These are phyloP conservation scores for Thermophis baileyi DNA, from an alignment of 2,113 vertebrate genomes.

Conservation along the genomic window DNA sequence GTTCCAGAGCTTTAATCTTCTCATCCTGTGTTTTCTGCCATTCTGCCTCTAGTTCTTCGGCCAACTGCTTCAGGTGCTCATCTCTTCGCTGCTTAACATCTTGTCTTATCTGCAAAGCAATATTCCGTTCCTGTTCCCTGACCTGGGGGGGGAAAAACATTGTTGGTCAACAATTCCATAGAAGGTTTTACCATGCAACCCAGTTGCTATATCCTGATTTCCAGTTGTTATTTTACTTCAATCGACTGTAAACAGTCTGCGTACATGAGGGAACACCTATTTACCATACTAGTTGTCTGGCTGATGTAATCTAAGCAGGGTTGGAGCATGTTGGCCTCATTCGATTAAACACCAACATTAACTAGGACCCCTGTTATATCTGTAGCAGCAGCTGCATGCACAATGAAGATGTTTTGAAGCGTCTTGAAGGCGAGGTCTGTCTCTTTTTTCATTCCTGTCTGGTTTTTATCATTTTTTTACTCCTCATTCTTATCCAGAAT, in stretches of 20 bases:
- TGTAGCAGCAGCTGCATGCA: background rate
- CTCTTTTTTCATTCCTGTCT: background rate
- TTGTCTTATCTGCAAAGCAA: constrained; percentile 80
- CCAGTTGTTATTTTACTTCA: background rate
- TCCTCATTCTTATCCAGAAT: background rate
- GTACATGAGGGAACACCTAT: background rate
- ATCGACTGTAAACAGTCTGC: background rate
- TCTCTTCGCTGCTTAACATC: constrained; percentile 80
- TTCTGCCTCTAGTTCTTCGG: constrained; percentile 72
- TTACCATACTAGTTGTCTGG: background rate
- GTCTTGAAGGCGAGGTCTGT: background rate
- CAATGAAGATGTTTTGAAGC: background rate
- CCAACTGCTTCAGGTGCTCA: constrained; percentile 75
- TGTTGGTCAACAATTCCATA: background rate
- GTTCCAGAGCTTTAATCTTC: constrained; percentile 76
- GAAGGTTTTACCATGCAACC: background rate
- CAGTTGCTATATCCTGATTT: background rate
- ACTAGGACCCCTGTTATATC: background rate
- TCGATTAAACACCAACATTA: background rate
- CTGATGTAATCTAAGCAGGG: background rate
- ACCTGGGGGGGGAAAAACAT: constrained; percentile 72
- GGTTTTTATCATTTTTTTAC: background rate
- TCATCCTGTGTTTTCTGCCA: constrained; percentile 82
- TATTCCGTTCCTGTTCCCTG: constrained; percentile 87
- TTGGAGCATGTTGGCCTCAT: background rate